Evolutionary conservation across 64 coral and sea anemone species (phyloP).

Genomic region (Montipora capricornis): DNA sequence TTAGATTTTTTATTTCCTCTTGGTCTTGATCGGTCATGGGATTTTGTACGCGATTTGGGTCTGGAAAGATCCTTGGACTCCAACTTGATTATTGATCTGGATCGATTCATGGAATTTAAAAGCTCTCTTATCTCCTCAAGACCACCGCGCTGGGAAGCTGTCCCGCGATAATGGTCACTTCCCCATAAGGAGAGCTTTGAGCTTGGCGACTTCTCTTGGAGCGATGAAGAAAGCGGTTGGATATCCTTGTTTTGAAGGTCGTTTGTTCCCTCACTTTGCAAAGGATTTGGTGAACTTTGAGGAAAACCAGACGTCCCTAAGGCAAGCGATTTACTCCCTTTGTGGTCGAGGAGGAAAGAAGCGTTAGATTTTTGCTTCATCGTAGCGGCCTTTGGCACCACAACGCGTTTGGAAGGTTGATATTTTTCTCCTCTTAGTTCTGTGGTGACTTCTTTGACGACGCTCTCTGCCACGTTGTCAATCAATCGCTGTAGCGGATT

Average conservation of each 20-base stretch:
- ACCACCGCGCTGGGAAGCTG: background rate
- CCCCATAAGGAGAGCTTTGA: background rate
- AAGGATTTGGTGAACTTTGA: background rate
- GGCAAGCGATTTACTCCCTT: background rate
- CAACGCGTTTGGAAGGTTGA: slow-evolving; percentile 17
- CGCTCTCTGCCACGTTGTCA: slow-evolving; percentile 66
- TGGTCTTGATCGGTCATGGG: background rate
- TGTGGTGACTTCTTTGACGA: slow-evolving; percentile 55
- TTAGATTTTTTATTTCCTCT: background rate
- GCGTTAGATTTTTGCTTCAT: background rate
- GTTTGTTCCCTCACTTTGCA: too few species aligned
- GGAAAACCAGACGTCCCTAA: background rate
- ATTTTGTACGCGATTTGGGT: background rate
- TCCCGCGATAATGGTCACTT: background rate
- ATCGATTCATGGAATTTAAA: background rate
- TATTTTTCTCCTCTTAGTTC: background rate
- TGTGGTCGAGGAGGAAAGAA: background rate
- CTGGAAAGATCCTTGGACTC: background rate
- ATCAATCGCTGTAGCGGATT: slow-evolving; percentile 45
- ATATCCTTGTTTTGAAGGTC: background rate
- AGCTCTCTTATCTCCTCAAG: slow-evolving; percentile 3
- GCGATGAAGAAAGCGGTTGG: background rate
- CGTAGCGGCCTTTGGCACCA: background rate
- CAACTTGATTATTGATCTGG: background rate
- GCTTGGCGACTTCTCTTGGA: background rate